A percentile compares a stretch with the other conserved stretches of the same genome.
Conservation (phyloP, 2,113 vertebrate genomes). For the Pluvianellus socialis region DNA sequence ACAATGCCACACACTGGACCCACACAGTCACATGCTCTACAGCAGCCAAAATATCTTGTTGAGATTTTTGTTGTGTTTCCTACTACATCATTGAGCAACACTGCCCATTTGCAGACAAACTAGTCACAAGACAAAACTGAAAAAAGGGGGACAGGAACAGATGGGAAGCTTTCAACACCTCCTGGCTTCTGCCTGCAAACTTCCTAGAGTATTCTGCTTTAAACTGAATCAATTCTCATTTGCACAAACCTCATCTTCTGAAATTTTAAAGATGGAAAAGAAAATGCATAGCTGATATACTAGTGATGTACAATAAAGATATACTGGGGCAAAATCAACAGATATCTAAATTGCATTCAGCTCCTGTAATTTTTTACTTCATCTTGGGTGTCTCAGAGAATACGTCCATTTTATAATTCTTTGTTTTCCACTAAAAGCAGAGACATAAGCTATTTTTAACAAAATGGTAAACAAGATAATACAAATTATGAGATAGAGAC, state of each 20-base stretch:
- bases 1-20: background rate
- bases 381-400: background rate
- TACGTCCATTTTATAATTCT: background rate
- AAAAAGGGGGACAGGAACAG: background rate
- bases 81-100: background rate
- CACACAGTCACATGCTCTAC: background rate
- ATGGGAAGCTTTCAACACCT: background rate
- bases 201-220: background rate
- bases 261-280: slow-evolving; percentile 16
- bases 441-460: background rate
- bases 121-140: background rate
- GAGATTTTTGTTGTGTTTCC: background rate
- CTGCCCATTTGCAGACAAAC: background rate
- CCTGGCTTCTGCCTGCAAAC: background rate
- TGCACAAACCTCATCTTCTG: background rate
- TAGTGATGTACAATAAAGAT: background rate
- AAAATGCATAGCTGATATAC: background rate
- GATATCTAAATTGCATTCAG: background rate
- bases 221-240: background rate
- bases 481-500: background rate
- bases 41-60: background rate
- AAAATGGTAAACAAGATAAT: background rate
- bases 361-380: background rate
- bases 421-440: background rate
- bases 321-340: background rate